Evolutionary conservation across 1,140 invertebrate species (phyloP).

Genomic region (Solenopsis invicta): DNA sequence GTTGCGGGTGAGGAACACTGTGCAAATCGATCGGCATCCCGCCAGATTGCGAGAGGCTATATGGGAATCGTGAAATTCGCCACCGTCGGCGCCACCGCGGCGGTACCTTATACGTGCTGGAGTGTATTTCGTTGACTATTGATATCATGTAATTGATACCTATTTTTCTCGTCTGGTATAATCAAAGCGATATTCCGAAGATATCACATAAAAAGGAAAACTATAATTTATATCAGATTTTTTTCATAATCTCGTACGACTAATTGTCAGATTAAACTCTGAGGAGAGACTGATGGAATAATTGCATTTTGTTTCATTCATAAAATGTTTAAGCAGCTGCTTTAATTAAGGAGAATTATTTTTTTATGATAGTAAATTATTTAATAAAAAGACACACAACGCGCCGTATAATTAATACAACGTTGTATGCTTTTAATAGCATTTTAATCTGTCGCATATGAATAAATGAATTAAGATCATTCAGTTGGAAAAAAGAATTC

Average conservation of each 20-base stretch:
- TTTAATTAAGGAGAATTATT: not conserved
- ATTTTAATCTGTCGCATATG: not conserved
- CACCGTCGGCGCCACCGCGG: constrained; percentile 4
- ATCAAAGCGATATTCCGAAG: not conserved
- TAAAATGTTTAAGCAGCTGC: not conserved
- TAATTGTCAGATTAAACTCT: not conserved
- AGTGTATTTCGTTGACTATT: constrained; percentile 22
- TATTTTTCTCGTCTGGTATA: constrained; percentile 22
- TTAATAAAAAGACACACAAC: not conserved
- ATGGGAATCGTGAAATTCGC: no score
- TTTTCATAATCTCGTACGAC: not conserved
- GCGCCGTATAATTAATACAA: not conserved
- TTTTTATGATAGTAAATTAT: not conserved
- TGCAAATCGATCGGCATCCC: no score
- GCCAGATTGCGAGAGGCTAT: no score
- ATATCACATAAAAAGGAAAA: not conserved
- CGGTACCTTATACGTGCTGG: constrained; percentile 12
- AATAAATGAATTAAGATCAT: not conserved
- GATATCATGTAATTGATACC: constrained; percentile 36
- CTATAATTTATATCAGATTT: not conserved
- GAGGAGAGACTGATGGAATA: not conserved
- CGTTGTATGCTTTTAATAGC: not conserved
- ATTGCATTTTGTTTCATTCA: not conserved
- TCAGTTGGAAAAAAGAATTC: not conserved
- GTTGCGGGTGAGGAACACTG: no score